phyloP scores from a whole-genome alignment of 2,113 vertebrate genomes.

The Calyptomena viridis region DNA sequence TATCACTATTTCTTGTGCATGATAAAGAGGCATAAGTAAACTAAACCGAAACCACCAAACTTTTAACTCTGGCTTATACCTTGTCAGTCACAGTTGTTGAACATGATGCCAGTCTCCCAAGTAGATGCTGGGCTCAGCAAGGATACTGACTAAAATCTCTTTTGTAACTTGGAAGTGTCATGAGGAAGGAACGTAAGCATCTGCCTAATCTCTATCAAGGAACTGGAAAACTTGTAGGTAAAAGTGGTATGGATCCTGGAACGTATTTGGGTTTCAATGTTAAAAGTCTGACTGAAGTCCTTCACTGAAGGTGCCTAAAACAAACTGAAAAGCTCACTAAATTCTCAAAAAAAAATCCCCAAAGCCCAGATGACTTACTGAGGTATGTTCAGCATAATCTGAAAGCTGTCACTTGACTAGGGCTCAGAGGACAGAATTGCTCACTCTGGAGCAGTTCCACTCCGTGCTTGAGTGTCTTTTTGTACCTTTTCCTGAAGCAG shows the following conservation, averaged over 20 bases:
- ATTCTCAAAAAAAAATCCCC: not conserved
- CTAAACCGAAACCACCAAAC: not conserved
- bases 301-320: not conserved
- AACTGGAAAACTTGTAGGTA: not conserved
- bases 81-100: not conserved
- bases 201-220: not conserved
- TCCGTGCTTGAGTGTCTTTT: not conserved
- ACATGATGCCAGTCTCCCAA: not conserved
- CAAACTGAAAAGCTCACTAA: not conserved
- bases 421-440: not conserved
- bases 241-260: not conserved
- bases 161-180: not conserved
- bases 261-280: fast-evolving
- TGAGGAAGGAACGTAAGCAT: not conserved
- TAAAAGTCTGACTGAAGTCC: not conserved
- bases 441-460: not conserved
- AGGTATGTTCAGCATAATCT: not conserved
- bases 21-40: not conserved
- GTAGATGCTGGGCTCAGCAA: not conserved
- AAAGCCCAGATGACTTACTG: not conserved
- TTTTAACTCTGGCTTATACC: not conserved
- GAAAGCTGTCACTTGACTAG: not conserved
- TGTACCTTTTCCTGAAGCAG: not conserved
- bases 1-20: not conserved
- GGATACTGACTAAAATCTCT: not conserved